phyloP scores from a whole-genome alignment of 2,888 invertebrate species.

The Oxystoma pomonae region DNA sequence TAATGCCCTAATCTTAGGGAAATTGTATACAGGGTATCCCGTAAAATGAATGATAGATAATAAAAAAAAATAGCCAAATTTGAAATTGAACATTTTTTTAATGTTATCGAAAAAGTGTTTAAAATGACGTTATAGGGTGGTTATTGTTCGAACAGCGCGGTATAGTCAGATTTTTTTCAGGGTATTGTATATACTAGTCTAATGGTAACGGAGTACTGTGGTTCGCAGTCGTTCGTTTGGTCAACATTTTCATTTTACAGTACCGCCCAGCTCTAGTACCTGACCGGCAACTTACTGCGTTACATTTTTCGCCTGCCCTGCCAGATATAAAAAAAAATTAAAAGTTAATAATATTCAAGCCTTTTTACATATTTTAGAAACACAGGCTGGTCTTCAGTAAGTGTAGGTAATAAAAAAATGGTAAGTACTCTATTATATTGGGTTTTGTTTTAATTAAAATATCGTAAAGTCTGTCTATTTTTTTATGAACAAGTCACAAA shows the following conservation, averaged over 20 bases:
- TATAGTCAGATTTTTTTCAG: slow-evolving; percentile 46
- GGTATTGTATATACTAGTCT: slow-evolving; percentile 52
- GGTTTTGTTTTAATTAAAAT: no score
- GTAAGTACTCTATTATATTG: no score
- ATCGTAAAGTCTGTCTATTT: no score
- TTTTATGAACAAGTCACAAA: no score
- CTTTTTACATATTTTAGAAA: slow-evolving; percentile 18
- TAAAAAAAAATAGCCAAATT: no score
- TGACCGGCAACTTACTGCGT: slow-evolving; percentile 39
- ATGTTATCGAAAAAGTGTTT: no score
- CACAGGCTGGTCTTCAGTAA: neutral
- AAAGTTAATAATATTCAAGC: slow-evolving; percentile 25
- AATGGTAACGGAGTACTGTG: slow-evolving; percentile 44
- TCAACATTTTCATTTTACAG: slow-evolving; percentile 34
- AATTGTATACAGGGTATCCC: no score
- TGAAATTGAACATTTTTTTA: no score
- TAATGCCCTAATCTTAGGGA: no score
- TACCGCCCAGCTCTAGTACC: slow-evolving; percentile 47
- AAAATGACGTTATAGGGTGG: no score
- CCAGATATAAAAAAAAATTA: slow-evolving; percentile 22
- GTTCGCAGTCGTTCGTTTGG: slow-evolving; percentile 41
- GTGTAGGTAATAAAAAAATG: no score
- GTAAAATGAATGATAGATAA: no score
- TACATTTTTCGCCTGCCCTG: slow-evolving; percentile 29
- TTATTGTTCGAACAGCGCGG: slow-evolving; percentile 30